These are phyloP conservation scores for Sebastes aleutianus DNA, from an alignment of 2,797 vertebrate species.

Conservation along the genomic window DNA sequence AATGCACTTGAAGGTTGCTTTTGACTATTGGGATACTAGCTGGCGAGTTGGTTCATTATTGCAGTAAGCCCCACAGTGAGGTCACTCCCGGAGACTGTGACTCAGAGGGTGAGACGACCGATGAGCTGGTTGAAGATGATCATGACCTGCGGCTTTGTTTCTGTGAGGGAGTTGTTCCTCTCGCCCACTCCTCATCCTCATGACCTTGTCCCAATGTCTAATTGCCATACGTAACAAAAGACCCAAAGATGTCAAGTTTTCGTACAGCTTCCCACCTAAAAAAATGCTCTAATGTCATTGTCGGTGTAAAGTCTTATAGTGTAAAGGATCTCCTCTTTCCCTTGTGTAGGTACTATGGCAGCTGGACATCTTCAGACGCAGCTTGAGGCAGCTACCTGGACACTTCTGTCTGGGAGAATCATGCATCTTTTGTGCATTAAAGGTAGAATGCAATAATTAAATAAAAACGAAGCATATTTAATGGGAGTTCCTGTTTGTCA, in stretches of 20 bases:
- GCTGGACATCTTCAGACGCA: slow-evolving; percentile 96
- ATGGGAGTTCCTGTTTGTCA: neutral
- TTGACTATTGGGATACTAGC: slow-evolving; percentile 32
- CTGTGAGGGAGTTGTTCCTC: slow-evolving; percentile 10
- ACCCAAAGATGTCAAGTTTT: neutral
- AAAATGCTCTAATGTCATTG: neutral
- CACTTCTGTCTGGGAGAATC: slow-evolving; percentile 95
- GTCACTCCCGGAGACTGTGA: slow-evolving; percentile 57
- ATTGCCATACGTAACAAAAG: slow-evolving; percentile 5
- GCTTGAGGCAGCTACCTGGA: slow-evolving; percentile 92
- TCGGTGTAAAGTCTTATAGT: neutral
- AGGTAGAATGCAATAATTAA: slow-evolving; percentile 81
- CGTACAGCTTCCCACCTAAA: neutral
- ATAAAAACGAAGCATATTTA: neutral
- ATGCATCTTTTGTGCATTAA: slow-evolving; percentile 98
- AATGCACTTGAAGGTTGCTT: slow-evolving; percentile 29
- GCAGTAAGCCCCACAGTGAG: slow-evolving; percentile 43
- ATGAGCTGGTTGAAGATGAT: slow-evolving; percentile 61
- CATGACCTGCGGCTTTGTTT: slow-evolving; percentile 43
- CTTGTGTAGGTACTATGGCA: slow-evolving; percentile 93
- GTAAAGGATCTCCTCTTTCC: neutral
- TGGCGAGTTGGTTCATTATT: slow-evolving; percentile 22
- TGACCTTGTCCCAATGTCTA: slow-evolving; percentile 24
- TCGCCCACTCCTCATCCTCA: slow-evolving; percentile 2
- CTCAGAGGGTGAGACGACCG: slow-evolving; percentile 55